Conservation (phyloP, 92 coral and sea anemone genomes). For the Actinostola sp. region DNA sequence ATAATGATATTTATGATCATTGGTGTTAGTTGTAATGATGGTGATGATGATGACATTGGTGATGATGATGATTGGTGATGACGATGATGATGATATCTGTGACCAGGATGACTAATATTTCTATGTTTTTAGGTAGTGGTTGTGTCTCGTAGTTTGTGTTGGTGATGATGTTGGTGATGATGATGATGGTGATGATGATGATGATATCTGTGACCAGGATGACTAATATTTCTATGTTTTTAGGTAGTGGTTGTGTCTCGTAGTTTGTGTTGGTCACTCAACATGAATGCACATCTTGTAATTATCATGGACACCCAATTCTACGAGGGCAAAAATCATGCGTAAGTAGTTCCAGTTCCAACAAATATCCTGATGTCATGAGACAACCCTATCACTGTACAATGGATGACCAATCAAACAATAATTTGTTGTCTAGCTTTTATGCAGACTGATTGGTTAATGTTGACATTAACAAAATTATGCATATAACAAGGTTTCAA, state of each 20-base stretch:
- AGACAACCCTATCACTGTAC: no score
- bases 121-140: conserved; percentile 76
- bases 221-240: not conserved
- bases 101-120: not conserved
- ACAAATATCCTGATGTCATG: no score
- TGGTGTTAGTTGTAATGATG: not conserved
- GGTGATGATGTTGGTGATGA: not conserved
- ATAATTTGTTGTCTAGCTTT: no score
- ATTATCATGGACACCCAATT: conserved; percentile 96
- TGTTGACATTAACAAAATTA: no score
- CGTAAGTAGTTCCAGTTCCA: no score
- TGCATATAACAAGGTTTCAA: no score
- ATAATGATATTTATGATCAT: not conserved
- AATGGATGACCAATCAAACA: no score
- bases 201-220: not conserved
- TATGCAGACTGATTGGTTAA: no score
- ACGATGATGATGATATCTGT: not conserved
- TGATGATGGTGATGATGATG: not conserved
- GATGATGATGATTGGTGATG: conserved; percentile 2
- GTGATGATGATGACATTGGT: not conserved
- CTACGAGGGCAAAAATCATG: conserved; percentile 96
- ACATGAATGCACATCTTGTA: conserved; percentile 90
- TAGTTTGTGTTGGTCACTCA: conserved; percentile 92
- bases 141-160: conserved; percentile 89
- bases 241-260: conserved; percentile 97